Evolutionary conservation across 2,113 vertebrate genomes (phyloP), one percentile per base, ranked within the genome.

Genomic region (Caloenas nicobarica): DNA sequence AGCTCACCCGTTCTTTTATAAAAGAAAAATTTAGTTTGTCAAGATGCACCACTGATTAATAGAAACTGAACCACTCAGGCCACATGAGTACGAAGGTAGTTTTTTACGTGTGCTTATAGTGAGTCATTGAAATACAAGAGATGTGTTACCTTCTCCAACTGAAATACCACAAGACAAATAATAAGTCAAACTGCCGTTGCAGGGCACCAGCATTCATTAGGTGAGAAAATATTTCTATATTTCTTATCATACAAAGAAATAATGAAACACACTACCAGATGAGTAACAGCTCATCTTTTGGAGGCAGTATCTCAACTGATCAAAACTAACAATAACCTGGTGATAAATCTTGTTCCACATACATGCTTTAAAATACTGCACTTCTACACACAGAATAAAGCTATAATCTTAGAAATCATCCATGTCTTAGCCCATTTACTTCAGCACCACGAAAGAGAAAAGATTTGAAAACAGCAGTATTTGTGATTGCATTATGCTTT

Each of bases 1-100:
- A 70, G 13, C 1, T 9, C 9, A 29, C 1, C 0, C 0, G 1
- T 28, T 36, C 33, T 71, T 56, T 11, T 18, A 11, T 5, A 12
- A 31, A 12, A n/a, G 7, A 69, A 61, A 46, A 73, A n/a, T 3
- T 4, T 13, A 21, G 2, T 61, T 87, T 70, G 12, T 65, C 19
- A 64, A 73, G 81, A 61, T 8, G 6, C 22, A 66, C 7, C 31
- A n/a, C 16, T 31, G 31, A 68, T 64, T 34, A 48, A 71, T 1
- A 60, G 34, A 42, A 76, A 65, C 26, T 17, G 23, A 58, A 78
- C 16, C 5, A 38, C 29, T 29, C 17, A 9, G 33, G 70, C 51
- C 15, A 88, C 5, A 8, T 6, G 44, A 29, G 7, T 14, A 76
- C 6, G 11, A 74, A 44, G 2, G 18, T 5, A 56, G n/a, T 19